phyloP scores from a whole-genome alignment of 1,140 invertebrate genomes.

The Latrodectus geometricus region DNA sequence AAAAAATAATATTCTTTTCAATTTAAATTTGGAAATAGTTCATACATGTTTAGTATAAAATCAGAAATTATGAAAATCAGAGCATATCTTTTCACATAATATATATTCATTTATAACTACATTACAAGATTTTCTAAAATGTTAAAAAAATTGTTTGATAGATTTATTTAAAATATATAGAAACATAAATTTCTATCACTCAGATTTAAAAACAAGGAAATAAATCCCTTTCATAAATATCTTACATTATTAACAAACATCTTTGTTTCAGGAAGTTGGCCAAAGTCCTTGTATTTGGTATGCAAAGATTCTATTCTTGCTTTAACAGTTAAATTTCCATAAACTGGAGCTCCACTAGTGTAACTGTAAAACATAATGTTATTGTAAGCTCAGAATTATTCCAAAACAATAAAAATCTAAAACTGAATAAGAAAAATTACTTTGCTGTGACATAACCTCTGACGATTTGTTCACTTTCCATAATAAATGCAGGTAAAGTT shows the following conservation, averaged over 20 bases:
- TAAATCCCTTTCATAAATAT: neutral
- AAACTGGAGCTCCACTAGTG: conserved; percentile 69
- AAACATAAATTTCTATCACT: neutral
- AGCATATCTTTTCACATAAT: neutral
- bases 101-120: neutral
- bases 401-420: neutral
- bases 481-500: conserved; percentile 93
- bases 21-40: too few relatives aligned
- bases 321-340: conserved; percentile 86
- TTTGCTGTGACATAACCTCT: conserved; percentile 90
- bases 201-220: neutral
- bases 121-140: neutral
- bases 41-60: too few relatives aligned
- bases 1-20: too few relatives aligned
- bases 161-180: neutral
- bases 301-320: conserved; percentile 79
- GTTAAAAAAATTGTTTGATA: neutral
- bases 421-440: conserved; percentile 5
- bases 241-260: conserved; percentile 53
- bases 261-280: conserved; percentile 34
- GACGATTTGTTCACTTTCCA: conserved; percentile 85
- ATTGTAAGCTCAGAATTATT: neutral
- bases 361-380: conserved; percentile 66
- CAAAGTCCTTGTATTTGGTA: conserved; percentile 34
- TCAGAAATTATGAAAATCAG: too few relatives aligned